Percentiles rank a stretch among this genome's conserved stretches.
Conservation (phyloP, 2,888 invertebrate genomes). For the Mythimna impura region DNA sequence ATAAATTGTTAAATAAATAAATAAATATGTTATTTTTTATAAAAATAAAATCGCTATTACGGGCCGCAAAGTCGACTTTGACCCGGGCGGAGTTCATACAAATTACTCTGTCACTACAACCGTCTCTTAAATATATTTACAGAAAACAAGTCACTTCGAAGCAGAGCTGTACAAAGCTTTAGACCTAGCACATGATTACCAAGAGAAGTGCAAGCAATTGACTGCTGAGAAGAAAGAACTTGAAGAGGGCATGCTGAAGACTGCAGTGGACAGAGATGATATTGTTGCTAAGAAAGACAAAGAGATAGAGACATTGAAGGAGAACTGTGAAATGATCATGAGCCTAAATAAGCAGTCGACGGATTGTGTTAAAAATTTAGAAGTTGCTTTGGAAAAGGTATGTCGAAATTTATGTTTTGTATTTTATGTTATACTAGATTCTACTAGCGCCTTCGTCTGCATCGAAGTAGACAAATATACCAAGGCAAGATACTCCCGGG, state of each 20-base stretch:
- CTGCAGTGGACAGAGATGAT: slow-evolving; percentile 71
- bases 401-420: neutral
- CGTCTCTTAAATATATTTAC: slow-evolving; percentile 47
- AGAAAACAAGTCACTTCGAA: slow-evolving; percentile 91
- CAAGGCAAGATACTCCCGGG: too few relatives aligned
- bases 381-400: slow-evolving; percentile 87
- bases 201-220: slow-evolving; percentile 91
- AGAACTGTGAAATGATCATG: slow-evolving; percentile 87
- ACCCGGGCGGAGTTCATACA: too few relatives aligned
- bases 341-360: slow-evolving; percentile 90
- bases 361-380: slow-evolving; percentile 91
- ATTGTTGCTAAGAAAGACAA: slow-evolving; percentile 76
- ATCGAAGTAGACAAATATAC: too few relatives aligned
- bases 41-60: too few relatives aligned
- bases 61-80: too few relatives aligned
- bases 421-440: neutral
- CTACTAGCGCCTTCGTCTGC: too few relatives aligned
- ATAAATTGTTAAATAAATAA: too few relatives aligned
- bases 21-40: too few relatives aligned
- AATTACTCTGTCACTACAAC: too few relatives aligned
- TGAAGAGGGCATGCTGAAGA: slow-evolving; percentile 81
- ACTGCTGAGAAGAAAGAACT: slow-evolving; percentile 86
- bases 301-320: slow-evolving; percentile 85
- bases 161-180: slow-evolving; percentile 93
- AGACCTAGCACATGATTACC: slow-evolving; percentile 92